Percentiles rank a stretch among this genome's conserved stretches.
phyloP scores from a whole-genome alignment of 2,888 invertebrate genomes.

The Drosophila mettleri region DNA sequence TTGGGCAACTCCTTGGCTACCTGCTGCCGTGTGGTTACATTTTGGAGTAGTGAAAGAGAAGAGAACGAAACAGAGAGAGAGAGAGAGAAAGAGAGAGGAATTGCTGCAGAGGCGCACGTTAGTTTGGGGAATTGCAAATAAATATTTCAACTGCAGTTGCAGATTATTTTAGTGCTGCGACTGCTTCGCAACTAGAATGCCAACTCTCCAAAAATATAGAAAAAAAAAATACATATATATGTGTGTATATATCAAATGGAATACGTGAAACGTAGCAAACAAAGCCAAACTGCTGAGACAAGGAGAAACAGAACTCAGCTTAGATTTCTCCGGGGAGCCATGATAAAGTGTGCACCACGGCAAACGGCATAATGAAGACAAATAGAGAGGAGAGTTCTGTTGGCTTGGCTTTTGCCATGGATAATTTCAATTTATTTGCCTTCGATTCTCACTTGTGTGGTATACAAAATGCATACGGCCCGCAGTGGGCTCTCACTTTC shows the following conservation, averaged over 20 bases:
- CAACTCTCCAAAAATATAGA: conserved; percentile 25
- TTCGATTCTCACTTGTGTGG: conserved; percentile 38
- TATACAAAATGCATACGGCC: conserved; percentile 19
- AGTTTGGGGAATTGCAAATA: conserved; percentile 82
- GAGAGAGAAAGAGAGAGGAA: neutral
- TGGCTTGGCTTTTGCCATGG: conserved; percentile 49
- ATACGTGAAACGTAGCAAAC: conserved; percentile 32
- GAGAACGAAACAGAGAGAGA: neutral
- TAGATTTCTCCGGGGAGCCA: conserved; percentile 71
- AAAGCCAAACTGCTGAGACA: conserved; percentile 58
- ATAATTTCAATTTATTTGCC: conserved; percentile 71
- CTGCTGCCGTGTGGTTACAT: conserved; percentile 34
- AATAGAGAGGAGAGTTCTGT: conserved; percentile 49
- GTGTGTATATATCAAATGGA: conserved; percentile 11
- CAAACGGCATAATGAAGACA: conserved; percentile 68
- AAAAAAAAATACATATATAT: neutral
- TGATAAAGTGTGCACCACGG: conserved; percentile 60
- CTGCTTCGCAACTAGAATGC: conserved; percentile 44
- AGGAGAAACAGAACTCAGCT: conserved; percentile 61
- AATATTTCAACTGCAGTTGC: conserved; percentile 82
- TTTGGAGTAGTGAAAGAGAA: conserved; percentile 3
- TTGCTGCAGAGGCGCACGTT: conserved; percentile 47
- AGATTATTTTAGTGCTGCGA: conserved; percentile 71
- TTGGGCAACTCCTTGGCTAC: conserved; percentile 27
- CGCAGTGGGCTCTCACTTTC: conserved; percentile 55